A percentile compares a stretch with the other conserved stretches of the same genome.
Conservation (phyloP, 1,140 invertebrate genomes). For the Drosophila nannoptera region DNA sequence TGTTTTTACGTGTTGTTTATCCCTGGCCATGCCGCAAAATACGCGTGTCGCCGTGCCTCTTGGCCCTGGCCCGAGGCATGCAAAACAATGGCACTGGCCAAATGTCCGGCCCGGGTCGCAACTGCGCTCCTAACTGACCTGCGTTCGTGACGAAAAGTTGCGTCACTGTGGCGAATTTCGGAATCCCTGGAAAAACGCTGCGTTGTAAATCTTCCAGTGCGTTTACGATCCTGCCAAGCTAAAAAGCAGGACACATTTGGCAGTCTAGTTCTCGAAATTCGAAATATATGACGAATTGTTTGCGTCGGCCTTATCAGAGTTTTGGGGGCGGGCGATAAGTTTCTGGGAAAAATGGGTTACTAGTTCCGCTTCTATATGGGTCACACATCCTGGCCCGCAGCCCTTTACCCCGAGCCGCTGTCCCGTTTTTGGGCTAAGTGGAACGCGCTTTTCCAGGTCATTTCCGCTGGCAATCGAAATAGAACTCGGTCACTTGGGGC, state of each 20-base stretch:
- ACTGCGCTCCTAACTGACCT: conserved; percentile 33
- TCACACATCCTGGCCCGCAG: conserved; percentile 44
- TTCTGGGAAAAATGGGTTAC: conserved; percentile 42
- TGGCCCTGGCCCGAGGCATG: conserved; percentile 21
- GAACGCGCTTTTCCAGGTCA: conserved; percentile 57
- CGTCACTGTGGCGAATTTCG: conserved; percentile 54
- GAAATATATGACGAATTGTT: not conserved
- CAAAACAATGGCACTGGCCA: conserved; percentile 40
- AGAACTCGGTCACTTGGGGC: conserved; percentile 37
- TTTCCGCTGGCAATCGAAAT: conserved; percentile 58
- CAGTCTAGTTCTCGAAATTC: not conserved
- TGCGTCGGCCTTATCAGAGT: not conserved
- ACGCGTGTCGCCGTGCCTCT: conserved; percentile 54
- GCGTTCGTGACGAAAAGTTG: conserved; percentile 56
- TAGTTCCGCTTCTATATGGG: conserved; percentile 53
- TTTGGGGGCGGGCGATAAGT: not conserved
- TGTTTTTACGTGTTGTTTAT: conserved; percentile 67
- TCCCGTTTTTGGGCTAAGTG: conserved; percentile 4
- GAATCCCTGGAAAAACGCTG: conserved; percentile 54
- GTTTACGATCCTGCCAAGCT: conserved; percentile 36
- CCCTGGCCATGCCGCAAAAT: conserved; percentile 48
- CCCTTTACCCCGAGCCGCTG: conserved; percentile 19
- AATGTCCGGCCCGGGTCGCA: conserved; percentile 16
- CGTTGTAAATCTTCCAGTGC: conserved; percentile 37
- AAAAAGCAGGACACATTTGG: conserved; percentile 37